Evolutionary conservation across 1,140 invertebrate species (phyloP), one percentile per base, ranked within the genome.

Genomic region (Meloidogyne chitwoodi): DNA sequence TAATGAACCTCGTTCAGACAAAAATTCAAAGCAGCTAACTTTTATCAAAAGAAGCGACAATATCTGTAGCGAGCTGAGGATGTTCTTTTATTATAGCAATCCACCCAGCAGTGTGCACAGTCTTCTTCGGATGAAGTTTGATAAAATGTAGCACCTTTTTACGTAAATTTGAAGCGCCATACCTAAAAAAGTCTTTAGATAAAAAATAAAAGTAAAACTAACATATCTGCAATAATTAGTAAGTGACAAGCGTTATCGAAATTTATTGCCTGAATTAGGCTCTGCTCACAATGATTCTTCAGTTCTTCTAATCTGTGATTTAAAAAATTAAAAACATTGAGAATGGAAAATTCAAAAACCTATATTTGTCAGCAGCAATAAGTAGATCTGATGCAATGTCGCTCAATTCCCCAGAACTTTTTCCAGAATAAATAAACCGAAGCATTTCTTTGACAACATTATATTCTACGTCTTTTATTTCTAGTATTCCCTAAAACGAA

Each of bases 311-410:
- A 71, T 38, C 81, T 85, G 24, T 48, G 79, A 76, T 22, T 16
- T 3, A 62, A 8, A 61, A 10, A n/a, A n/a, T 27, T 24, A 1
- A 68, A 11, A 11, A 0, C 3, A 22, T 12, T 22, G 22, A 71
- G 8, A 31, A 22, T 44, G 1, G 24, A 56, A 29, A n/a, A 27
- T 48, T 41, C n/a, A 69, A 74, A 11, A 66, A 79, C 75, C 86
- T 62, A 69, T 86, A 86, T 68, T 86, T 86, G 70, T 86, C 85
- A 31, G 85, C 85, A n/a, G 85, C 85, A 77, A 86, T 85, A 11
- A 86, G 68, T n/a, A 86, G 68, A 71, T 87, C 85, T 56, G 79
- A 83, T 6, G 86, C 86, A 38, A 86, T 80, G 61, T 86, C 85
- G 14, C 75, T 77, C 11, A 85, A 68, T 29, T 87, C 84, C 10